Percentiles rank a stretch among this genome's conserved stretches.
Conservation (phyloP, 2,113 vertebrate genomes). For the Mastomys coucha region DNA sequence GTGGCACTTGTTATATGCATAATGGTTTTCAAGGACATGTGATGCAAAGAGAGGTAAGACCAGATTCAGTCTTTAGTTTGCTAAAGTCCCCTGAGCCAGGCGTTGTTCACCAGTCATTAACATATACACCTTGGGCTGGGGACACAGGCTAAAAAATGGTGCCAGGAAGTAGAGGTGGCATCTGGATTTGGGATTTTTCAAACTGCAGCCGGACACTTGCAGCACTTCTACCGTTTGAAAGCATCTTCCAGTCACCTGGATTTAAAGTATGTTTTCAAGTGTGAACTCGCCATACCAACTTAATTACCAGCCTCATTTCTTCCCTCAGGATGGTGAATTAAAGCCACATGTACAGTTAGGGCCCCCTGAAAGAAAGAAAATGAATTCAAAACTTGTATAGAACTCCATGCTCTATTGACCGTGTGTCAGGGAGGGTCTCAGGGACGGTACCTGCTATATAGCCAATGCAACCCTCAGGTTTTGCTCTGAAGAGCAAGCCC, state of each 20-base stretch:
- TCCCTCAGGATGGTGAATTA: not conserved
- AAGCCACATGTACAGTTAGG: not conserved
- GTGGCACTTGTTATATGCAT: not conserved
- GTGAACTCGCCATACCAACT: not conserved
- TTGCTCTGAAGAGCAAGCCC: conserved; percentile 38
- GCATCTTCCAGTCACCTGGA: not conserved
- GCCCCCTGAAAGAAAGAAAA: not conserved
- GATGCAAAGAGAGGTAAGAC: not conserved
- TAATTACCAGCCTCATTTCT: not conserved
- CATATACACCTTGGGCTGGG: not conserved
- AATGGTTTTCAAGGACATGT: not conserved
- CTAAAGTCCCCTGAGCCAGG: not conserved
- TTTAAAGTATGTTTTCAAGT: not conserved
- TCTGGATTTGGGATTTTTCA: not conserved
- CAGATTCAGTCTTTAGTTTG: not conserved
- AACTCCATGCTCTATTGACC: not conserved
- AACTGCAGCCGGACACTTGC: not conserved
- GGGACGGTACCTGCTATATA: not conserved
- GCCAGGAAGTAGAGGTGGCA: not conserved
- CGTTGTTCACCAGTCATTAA: not conserved
- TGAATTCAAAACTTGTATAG: not conserved
- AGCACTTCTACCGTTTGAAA: not conserved
- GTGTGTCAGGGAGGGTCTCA: not conserved
- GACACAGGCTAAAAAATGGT: not conserved
- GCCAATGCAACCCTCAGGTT: not conserved